Percentiles rank a stretch among this genome's conserved stretches.
These are phyloP conservation scores for Eugnorisma glareosa DNA, from an alignment of 2,888 invertebrate genomes.

Conservation along the genomic window DNA sequence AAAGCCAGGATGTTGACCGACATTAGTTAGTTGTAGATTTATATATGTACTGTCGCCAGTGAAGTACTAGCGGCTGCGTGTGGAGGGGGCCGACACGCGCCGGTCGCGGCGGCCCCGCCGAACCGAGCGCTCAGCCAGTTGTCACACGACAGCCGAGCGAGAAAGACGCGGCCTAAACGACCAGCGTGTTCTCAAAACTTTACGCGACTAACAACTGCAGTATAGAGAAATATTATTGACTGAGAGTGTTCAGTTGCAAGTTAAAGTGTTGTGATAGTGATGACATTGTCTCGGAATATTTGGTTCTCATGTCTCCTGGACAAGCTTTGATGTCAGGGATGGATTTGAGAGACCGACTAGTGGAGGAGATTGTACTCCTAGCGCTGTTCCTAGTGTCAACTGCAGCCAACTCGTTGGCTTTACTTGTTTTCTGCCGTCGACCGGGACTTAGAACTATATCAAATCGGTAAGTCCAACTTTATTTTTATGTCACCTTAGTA, in stretches of 20 bases:
- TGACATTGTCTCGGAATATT: conserved; percentile 86
- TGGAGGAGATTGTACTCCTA: conserved; percentile 88
- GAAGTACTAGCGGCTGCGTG: conserved; percentile 51
- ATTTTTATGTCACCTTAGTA: conserved; percentile 7
- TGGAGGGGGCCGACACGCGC: conserved; percentile 78
- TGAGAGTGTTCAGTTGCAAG: conserved; percentile 87
- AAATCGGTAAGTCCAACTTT: conserved; percentile 91
- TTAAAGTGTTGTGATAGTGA: conserved; percentile 86
- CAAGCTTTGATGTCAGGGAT: conserved; percentile 88
- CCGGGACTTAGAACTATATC: conserved; percentile 94
- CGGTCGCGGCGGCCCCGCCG: conserved; percentile 65
- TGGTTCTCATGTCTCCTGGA: conserved; percentile 85
- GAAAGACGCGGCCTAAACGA: conserved; percentile 88
- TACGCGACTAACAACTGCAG: conserved; percentile 88
- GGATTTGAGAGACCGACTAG: conserved; percentile 86
- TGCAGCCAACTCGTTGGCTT: conserved; percentile 93
- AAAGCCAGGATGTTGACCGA: conserved; percentile 72
- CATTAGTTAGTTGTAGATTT: conserved; percentile 69
- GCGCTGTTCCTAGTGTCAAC: conserved; percentile 92
- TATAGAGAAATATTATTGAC: conserved; percentile 76
- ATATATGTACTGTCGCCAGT: conserved; percentile 68
- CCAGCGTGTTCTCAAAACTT: conserved; percentile 89
- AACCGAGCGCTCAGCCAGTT: conserved; percentile 76
- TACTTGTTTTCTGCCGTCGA: conserved; percentile 93
- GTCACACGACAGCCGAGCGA: conserved; percentile 85